phyloP scores from a whole-genome alignment of 2,888 invertebrate species.

The Meta bourneti region DNA sequence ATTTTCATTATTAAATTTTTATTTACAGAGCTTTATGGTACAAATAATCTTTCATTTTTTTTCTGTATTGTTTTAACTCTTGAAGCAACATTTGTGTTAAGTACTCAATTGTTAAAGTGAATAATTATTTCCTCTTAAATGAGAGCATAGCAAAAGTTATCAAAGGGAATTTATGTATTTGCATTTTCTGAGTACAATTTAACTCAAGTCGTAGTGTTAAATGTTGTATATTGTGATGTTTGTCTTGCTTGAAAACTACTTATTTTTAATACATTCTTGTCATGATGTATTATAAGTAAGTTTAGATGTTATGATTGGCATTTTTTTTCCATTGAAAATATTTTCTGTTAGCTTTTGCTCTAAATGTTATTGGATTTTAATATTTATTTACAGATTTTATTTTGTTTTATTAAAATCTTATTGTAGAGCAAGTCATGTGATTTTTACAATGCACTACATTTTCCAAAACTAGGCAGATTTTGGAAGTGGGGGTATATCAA shows the following conservation, averaged over 20 bases:
- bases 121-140: not conserved
- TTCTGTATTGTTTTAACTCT: not conserved
- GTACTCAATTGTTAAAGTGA: constrained; percentile 14
- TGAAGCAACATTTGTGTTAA: constrained; percentile 18
- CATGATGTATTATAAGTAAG: constrained; percentile 13
- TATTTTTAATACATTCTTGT: constrained; percentile 35
- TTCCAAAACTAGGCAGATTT: not conserved
- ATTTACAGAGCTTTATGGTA: constrained; percentile 36
- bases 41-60: constrained; percentile 14
- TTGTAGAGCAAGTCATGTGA: not conserved
- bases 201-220: not conserved
- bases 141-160: not conserved
- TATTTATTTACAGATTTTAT: constrained; percentile 33
- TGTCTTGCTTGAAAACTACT: constrained; percentile 2
- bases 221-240: not conserved
- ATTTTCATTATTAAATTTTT: constrained; percentile 9
- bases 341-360: not conserved
- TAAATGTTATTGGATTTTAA: constrained; percentile 41
- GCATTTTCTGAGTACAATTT: not conserved
- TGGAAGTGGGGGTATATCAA: not conserved
- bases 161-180: not conserved
- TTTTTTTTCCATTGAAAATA: not conserved
- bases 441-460: not conserved
- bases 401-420: constrained; percentile 18
- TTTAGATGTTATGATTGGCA: constrained; percentile 9